These are phyloP conservation scores for Aphis craccivora DNA, from an alignment of 1,140 invertebrate genomes.

Conservation along the genomic window DNA sequence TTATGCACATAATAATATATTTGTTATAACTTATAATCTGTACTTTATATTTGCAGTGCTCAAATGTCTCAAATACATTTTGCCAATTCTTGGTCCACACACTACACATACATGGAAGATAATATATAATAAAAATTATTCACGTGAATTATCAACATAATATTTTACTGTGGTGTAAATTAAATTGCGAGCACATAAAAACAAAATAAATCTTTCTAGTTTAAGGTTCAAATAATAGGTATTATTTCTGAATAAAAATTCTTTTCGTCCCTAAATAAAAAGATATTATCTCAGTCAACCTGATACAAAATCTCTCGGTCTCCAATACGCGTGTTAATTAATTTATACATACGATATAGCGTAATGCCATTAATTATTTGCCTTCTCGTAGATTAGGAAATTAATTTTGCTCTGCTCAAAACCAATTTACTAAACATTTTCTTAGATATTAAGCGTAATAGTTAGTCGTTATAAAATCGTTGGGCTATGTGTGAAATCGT, in stretches of 20 bases:
- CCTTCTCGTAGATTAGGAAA: background rate
- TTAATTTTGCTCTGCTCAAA: background rate
- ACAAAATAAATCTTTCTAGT: background rate
- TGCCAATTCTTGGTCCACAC: background rate
- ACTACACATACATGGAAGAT: background rate
- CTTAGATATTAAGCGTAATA: background rate
- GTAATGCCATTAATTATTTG: background rate
- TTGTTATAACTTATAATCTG: background rate
- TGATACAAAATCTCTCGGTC: background rate
- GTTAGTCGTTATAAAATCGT: background rate
- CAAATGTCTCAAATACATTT: background rate
- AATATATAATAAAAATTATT: background rate
- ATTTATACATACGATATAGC: background rate
- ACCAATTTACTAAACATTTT: background rate
- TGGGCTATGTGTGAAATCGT: background rate
- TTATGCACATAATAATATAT: background rate
- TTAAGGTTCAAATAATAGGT: background rate
- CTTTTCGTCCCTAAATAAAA: background rate
- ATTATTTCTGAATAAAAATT: background rate
- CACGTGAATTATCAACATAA: background rate
- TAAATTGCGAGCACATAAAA: background rate
- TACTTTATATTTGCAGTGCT: background rate
- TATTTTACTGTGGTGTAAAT: background rate
- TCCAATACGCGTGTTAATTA: background rate
- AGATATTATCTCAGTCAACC: background rate